Conservation (phyloP, 1,140 invertebrate species). For the Danaus melanippus region DNA sequence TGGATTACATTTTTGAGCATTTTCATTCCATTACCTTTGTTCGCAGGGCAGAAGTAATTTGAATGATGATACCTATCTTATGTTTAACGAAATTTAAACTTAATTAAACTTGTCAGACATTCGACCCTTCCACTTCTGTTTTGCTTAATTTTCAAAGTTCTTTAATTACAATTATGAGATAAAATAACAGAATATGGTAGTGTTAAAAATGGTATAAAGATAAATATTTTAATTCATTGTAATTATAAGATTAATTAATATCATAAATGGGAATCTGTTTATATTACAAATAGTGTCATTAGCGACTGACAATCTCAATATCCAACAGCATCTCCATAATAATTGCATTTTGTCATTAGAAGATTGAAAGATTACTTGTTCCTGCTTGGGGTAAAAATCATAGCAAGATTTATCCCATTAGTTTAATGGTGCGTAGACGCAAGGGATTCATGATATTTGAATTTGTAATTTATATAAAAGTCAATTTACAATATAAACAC, state of each 20-base stretch:
- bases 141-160: no score
- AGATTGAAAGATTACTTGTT: conserved; percentile 65
- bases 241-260: conserved; percentile 1
- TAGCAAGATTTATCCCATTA: conserved; percentile 59
- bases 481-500: no score
- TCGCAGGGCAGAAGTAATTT: conserved; percentile 29
- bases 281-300: no score
- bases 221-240: not conserved
- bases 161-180: not conserved
- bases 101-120: conserved; percentile 4
- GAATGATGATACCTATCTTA: conserved; percentile 30
- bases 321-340: conserved; percentile 34
- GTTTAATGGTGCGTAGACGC: conserved; percentile 52
- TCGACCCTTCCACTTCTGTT: no score
- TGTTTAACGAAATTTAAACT: conserved; percentile 7
- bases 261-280: no score
- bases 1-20: conserved; percentile 48
- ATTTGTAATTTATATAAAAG: no score
- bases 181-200: not conserved
- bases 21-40: conserved; percentile 42
- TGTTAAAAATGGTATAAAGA: not conserved
- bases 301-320: conserved; percentile 18
- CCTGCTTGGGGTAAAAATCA: conserved; percentile 48
- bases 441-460: no score
- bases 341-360: conserved; percentile 56